Conservation (phyloP, 1,140 invertebrate genomes). For the Eriosoma lanigerum region DNA sequence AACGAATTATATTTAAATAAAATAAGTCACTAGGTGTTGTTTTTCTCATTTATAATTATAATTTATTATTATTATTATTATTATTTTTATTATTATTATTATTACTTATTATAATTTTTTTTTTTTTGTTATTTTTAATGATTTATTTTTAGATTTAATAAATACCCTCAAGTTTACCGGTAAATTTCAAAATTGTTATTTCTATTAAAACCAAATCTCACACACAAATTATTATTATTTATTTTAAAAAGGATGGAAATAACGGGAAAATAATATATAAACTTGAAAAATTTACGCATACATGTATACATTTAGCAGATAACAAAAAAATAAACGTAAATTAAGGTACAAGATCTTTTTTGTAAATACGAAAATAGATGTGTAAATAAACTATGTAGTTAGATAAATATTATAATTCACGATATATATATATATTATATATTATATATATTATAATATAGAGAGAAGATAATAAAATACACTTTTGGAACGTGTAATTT, state of each 20-base stretch:
- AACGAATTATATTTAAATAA: conserved; percentile 49
- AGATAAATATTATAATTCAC: conserved; percentile 36
- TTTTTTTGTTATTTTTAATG: conserved; percentile 42
- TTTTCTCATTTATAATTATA: conserved; percentile 13
- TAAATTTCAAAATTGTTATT: conserved; percentile 20
- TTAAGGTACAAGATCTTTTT: conserved; percentile 39
- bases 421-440: conserved; percentile 40
- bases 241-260: background rate
- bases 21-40: conserved; percentile 47
- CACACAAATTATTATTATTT: conserved; percentile 31
- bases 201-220: background rate
- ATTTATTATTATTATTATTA: background rate
- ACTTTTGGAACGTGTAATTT: conserved; percentile 49
- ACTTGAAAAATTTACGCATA: conserved; percentile 16
- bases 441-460: conserved; percentile 33
- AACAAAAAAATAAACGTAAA: conserved; percentile 29
- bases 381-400: conserved; percentile 51
- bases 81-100: conserved; percentile 40
- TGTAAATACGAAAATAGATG: conserved; percentile 50
- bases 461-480: conserved; percentile 46
- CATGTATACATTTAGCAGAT: conserved; percentile 49
- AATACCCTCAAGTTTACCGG: background rate
- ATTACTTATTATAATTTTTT: background rate
- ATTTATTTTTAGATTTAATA: conserved; percentile 43
- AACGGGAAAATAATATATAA: conserved; percentile 37